Evolutionary conservation across 2,113 vertebrate genomes (phyloP).

Genomic region (Felis catus): F.catus_Fca126_mat1.0 CM031420.1:65290001-65290500

Average conservation of each 20-base stretch:
- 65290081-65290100: slow-evolving; percentile 84
- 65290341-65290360: slow-evolving; percentile 61
- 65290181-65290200: slow-evolving; percentile 85
- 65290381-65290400: slow-evolving; percentile 71
- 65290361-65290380: slow-evolving; percentile 78
- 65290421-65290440: slow-evolving; percentile 38
- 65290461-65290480: neutral
- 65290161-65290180: slow-evolving; percentile 79
- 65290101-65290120: slow-evolving; percentile 85
- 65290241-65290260: slow-evolving; percentile 73
- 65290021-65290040: neutral
- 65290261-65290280: slow-evolving; percentile 85
- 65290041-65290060: neutral
- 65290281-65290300: slow-evolving; percentile 82
- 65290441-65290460: slow-evolving; percentile 10
- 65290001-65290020: neutral
- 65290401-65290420: slow-evolving; percentile 63
- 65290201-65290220: slow-evolving; percentile 76
- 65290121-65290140: slow-evolving; percentile 88
- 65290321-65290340: slow-evolving; percentile 76
- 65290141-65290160: slow-evolving; percentile 84
- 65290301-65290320: slow-evolving; percentile 52
- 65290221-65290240: slow-evolving; percentile 84
- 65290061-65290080: slow-evolving; percentile 75
- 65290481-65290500: neutral